A percentile compares a stretch with the other conserved stretches of the same genome.
Evolutionary conservation across 2,113 vertebrate species (phyloP).

Genomic region (Menidia beryllina): DNA sequence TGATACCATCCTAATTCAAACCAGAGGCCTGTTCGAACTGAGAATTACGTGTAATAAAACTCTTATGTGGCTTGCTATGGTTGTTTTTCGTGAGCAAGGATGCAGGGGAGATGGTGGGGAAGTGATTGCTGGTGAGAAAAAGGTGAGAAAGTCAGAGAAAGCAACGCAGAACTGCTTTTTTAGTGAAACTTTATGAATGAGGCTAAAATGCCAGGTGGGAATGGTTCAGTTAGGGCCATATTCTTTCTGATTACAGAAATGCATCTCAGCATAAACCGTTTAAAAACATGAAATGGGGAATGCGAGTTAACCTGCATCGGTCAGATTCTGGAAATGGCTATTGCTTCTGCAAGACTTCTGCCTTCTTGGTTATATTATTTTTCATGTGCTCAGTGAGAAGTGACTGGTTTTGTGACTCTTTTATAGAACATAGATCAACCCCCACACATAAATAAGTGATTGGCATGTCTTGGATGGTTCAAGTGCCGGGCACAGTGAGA

Average conservation of each 20-base stretch:
- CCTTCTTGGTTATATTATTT: no score
- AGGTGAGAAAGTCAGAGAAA: neutral
- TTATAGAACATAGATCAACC: no score
- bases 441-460: no score
- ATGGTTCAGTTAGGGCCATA: neutral
- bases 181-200: constrained; percentile 15
- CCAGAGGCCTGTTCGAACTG: neutral
- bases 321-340: no score
- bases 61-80: neutral
- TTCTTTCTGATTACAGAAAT: neutral
- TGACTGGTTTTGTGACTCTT: no score
- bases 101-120: neutral
- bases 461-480: no score
- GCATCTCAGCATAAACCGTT: neutral
- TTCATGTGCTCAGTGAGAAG: no score
- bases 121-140: neutral
- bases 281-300: no score
- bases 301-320: no score
- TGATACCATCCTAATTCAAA: constrained; percentile 10
- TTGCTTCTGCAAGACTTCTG: no score
- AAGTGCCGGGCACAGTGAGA: no score
- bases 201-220: neutral
- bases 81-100: neutral
- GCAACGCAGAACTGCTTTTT: neutral
- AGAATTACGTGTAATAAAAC: constrained; percentile 4